A percentile compares a stretch with the other conserved stretches of the same genome.
These are phyloP conservation scores for Chiloscyllium plagiosum DNA, from an alignment of 2,113 vertebrate genomes.

Conservation along the genomic window DNA sequence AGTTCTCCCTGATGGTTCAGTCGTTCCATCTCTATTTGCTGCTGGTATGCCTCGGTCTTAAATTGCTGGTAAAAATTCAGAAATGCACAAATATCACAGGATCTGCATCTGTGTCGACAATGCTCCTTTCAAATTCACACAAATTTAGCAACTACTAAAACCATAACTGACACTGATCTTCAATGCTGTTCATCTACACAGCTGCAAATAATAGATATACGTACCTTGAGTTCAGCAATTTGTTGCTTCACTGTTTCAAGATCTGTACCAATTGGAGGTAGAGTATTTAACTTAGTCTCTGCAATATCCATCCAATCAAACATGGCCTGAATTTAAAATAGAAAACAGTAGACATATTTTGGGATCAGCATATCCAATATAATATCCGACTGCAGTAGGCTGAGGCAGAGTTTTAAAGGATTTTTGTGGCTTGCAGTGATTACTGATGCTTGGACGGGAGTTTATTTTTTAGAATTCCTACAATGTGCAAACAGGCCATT, in stretches of 20 bases:
- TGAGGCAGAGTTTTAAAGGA: too few relatives aligned
- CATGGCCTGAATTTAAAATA: constrained; percentile 64
- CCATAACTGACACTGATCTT: background rate
- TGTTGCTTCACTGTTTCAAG: constrained; percentile 98
- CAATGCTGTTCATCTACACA: background rate
- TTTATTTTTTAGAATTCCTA: too few relatives aligned
- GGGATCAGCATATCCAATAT: constrained; percentile 38
- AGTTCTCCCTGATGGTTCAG: constrained; percentile 87
- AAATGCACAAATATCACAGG: constrained; percentile 20
- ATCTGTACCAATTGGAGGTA: constrained; percentile 93
- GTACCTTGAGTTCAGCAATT: constrained; percentile 93
- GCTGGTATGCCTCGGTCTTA: constrained; percentile 88
- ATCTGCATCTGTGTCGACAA: background rate
- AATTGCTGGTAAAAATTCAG: constrained; percentile 67
- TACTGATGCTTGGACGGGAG: too few relatives aligned
- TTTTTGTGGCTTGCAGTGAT: too few relatives aligned
- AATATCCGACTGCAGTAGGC: background rate
- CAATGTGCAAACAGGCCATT: too few relatives aligned
- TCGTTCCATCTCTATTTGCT: constrained; percentile 96
- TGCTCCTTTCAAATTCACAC: background rate
- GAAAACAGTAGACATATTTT: constrained; percentile 44
- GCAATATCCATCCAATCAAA: constrained; percentile 98
- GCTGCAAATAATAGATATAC: background rate
- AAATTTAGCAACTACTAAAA: background rate
- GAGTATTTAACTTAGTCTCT: constrained; percentile 81